phyloP scores from a whole-genome alignment of 2,113 vertebrate genomes.

The Euleptes europaea region DNA sequence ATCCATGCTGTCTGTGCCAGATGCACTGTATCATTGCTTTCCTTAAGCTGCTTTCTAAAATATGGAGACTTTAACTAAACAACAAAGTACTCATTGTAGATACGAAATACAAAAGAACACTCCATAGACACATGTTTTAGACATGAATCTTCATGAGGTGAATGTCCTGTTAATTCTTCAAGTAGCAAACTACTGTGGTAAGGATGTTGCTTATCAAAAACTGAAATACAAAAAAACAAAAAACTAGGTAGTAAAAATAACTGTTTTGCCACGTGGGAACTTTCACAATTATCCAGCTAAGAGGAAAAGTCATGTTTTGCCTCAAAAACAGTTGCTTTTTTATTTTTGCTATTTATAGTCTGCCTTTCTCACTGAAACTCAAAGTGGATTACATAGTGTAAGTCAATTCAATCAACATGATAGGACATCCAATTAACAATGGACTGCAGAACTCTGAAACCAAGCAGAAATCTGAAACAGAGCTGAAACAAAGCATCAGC shows the following conservation, averaged over 20 bases:
- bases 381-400: too few relatives aligned
- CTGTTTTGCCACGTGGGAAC: not conserved
- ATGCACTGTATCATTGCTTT: conserved; percentile 6
- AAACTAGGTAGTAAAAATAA: not conserved
- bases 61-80: conserved; percentile 20
- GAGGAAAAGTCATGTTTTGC: not conserved
- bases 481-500: too few relatives aligned
- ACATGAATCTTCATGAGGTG: not conserved
- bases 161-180: too few relatives aligned
- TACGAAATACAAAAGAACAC: conserved; percentile 1
- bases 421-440: too few relatives aligned
- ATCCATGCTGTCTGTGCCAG: conserved; percentile 40
- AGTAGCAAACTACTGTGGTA: not conserved
- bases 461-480: too few relatives aligned
- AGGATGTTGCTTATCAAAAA: not conserved
- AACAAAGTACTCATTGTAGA: not conserved
- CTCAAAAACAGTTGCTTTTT: too few relatives aligned
- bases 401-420: too few relatives aligned
- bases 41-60: conserved; percentile 29
- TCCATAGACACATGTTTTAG: not conserved
- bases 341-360: too few relatives aligned
- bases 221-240: not conserved
- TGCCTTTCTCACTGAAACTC: too few relatives aligned
- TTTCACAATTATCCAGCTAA: not conserved
- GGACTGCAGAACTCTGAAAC: too few relatives aligned